Evolutionary conservation across 2,888 invertebrate species (phyloP), one percentile per base, ranked within the genome.

Genomic region (Plutella xylostella): DNA sequence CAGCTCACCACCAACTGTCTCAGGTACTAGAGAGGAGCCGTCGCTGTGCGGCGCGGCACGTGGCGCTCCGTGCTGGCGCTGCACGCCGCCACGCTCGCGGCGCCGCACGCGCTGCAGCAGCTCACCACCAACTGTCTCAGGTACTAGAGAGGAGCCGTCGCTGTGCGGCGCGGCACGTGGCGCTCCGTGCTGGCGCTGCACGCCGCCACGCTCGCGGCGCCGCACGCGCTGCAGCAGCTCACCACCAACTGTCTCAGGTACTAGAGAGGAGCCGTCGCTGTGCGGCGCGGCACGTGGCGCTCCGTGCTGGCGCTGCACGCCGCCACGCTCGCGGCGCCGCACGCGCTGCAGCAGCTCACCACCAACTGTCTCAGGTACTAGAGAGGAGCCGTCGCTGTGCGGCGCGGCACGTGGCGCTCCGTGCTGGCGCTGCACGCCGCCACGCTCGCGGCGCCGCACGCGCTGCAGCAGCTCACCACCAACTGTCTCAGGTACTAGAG

Each of bases 141-240:
- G 78, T 82, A n/a, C n/a, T n/a, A n/a, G n/a, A n/a, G n/a, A n/a
- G 84, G 94, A 94, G 75, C 87, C 89, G 9, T 85, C 87, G 15
- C 90, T 93, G 67, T 88, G 90, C 15, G 93, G 93, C 15, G 90
- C 93, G 3, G 92, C 94, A 6, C 90, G 92, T 63, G 94, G 50
- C 90, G 91, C 33, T 87, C 89, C 34, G 90, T 89, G 61, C 75
- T 88, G 5, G 77, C 88, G 48, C 65, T 86, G 2, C 62, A 65
- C 52, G 68, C 75, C 12, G 49, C 55, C 38, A 50, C 49, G 48
- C 69, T 63, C 28, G 63, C 58, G 56, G 74, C 78, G 21, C 57
- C 67, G 46, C 82, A 79, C 48, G 83, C 82, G 39, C 67, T 82
- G 14, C 70, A 84, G 18, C 84, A 86, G 39, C 75, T 90, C 42